phyloP scores from a whole-genome alignment of 30 jellyfish, hydroid and myxozoan genomes.

The Hydractinia symbiolongicarpus region DNA sequence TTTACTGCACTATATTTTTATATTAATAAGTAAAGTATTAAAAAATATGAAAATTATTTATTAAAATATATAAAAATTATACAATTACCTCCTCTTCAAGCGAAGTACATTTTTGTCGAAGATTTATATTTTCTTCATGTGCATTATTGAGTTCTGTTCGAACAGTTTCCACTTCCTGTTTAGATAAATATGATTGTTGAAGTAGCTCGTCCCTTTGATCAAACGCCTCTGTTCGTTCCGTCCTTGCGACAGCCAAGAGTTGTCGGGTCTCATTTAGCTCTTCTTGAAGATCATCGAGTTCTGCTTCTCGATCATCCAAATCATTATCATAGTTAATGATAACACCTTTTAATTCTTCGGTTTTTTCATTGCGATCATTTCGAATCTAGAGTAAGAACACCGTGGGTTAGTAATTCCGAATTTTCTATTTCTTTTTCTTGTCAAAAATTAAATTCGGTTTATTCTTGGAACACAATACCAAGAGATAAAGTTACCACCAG shows the following conservation, averaged over 20 bases:
- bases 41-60: no score
- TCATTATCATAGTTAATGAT: neutral
- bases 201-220: constrained; percentile 56
- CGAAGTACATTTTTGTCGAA: constrained; percentile 32
- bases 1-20: no score
- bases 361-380: constrained; percentile 9
- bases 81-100: constrained; percentile 42
- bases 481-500: no score
- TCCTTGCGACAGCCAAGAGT: constrained; percentile 62
- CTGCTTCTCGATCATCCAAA: constrained; percentile 2
- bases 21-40: no score
- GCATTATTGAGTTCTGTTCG: constrained; percentile 26
- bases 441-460: no score
- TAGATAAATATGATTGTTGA: constrained; percentile 22
- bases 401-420: neutral
- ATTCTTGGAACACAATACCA: no score
- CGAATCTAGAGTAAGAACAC: neutral
- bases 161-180: constrained; percentile 12
- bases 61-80: no score
- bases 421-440: neutral
- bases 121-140: constrained; percentile 31
- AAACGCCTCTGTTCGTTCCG: constrained; percentile 65
- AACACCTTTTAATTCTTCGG: neutral
- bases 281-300: neutral
- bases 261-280: constrained; percentile 38